A percentile compares a stretch with the other conserved stretches of the same genome.
These are phyloP conservation scores for Bombus terrestris DNA, from an alignment of 1,140 invertebrate species.

Conservation along the genomic window DNA sequence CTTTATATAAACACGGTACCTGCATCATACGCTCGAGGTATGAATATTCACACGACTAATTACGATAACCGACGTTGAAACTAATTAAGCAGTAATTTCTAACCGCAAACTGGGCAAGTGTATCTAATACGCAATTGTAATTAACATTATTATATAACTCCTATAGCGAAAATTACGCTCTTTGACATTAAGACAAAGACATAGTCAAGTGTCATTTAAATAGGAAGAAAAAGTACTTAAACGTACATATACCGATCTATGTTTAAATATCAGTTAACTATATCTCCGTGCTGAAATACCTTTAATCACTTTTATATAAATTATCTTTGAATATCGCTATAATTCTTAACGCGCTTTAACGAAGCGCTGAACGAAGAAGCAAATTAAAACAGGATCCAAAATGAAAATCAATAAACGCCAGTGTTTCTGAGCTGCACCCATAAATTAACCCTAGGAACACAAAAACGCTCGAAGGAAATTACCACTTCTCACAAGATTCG, in stretches of 20 bases:
- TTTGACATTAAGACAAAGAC: not conserved
- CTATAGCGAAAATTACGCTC: not conserved
- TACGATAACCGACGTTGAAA: not conserved
- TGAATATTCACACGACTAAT: not conserved
- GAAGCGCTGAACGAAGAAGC: too few relatives aligned
- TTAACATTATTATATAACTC: not conserved
- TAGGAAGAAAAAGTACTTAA: not conserved
- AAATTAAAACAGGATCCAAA: too few relatives aligned
- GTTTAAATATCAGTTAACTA: too few relatives aligned
- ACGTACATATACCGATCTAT: too few relatives aligned
- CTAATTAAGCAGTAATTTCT: not conserved
- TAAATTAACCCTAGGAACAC: too few relatives aligned
- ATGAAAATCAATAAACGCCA: too few relatives aligned
- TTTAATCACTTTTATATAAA: too few relatives aligned
- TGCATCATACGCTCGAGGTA: not conserved
- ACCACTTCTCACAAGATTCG: not conserved
- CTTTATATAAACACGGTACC: not conserved
- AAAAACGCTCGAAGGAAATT: not conserved
- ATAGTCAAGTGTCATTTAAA: not conserved
- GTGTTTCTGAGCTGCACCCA: too few relatives aligned
- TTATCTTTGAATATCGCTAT: too few relatives aligned
- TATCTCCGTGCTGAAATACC: too few relatives aligned
- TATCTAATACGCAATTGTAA: not conserved
- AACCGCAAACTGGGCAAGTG: not conserved
- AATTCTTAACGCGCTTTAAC: too few relatives aligned